These are phyloP conservation scores for Cyclophora albipunctata DNA, from an alignment of 2,888 invertebrate species.

Conservation along the genomic window DNA sequence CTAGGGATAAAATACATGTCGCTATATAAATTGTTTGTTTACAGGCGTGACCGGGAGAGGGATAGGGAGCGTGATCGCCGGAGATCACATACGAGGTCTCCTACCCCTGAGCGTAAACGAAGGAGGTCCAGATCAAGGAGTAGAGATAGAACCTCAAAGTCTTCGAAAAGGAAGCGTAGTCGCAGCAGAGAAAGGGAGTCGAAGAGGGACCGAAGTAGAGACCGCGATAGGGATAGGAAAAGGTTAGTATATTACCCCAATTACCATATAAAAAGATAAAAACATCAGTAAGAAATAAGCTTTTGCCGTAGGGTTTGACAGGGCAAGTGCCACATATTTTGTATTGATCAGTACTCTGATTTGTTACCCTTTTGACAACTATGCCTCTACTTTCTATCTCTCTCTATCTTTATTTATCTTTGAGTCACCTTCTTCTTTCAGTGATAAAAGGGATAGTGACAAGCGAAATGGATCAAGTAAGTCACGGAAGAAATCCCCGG, in stretches of 20 bases:
- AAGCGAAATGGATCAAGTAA: constrained; percentile 77
- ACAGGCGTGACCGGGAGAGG: constrained; percentile 59
- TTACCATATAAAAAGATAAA: too few relatives aligned
- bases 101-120: constrained; percentile 72
- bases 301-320: too few relatives aligned
- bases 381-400: too few relatives aligned
- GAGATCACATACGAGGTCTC: constrained; percentile 76
- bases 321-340: too few relatives aligned
- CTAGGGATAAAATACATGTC: too few relatives aligned
- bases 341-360: too few relatives aligned
- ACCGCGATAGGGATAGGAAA: constrained; percentile 59
- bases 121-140: constrained; percentile 76
- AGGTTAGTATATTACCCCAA: constrained; percentile 37
- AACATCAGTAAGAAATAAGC: too few relatives aligned
- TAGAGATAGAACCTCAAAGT: constrained; percentile 75
- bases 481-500: constrained; percentile 69
- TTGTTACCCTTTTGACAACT: too few relatives aligned
- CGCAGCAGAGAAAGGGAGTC: constrained; percentile 79
- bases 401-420: too few relatives aligned
- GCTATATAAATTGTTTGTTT: constrained; percentile 9
- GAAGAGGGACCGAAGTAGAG: constrained; percentile 71
- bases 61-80: constrained; percentile 67
- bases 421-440: constrained; percentile 14
- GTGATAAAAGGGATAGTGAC: constrained; percentile 77
- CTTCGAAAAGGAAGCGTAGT: constrained; percentile 78